Base-by-base conservation (phyloP, 92 coral and sea anemone genomes). In the Siderastrea radians region DNA sequence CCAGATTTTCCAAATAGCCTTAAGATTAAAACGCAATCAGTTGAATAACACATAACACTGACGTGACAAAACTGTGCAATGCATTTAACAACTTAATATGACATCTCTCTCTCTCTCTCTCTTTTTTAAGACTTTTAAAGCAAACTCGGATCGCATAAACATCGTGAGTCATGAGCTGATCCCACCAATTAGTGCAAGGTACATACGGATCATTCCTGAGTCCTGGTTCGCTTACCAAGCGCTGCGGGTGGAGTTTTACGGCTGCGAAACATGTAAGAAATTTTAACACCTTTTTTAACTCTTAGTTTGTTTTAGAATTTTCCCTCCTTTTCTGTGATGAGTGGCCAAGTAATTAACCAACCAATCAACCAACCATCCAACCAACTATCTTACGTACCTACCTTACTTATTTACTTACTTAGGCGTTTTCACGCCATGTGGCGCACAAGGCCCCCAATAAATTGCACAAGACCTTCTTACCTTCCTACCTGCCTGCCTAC, bases 221-320 rank as follows among this genome's bases (percentile, higher is more conserved):
- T 43, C 49, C 17, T 78, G 69, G 70, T 13, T 48, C 0, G 13
- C 2, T 51, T 8, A 62, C 49, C 26, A 46, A 46, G 82, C 82
- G 3, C n/a, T 78, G 82, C 17, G 82, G 58, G 54, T n/a, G 2
- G 82, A 78, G 51, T 77, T 77, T 44, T 77, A 77, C 54, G 81
- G 81, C 14, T 77, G 81, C 81, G 15, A 59, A 64, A 57, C 68
- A 57, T 58, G 81, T 77, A 59, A 58, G 81, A 44, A 13, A 5
- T 15, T 4, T 75, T 5, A 12, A 6, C 1, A 14, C 13, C 2
- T 57, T 2, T 13, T 14, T 7, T 46, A 6, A 10, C 80, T 13
- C 1, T 17, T 38, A 17, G 7, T 10, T 1, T 10, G 5, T 7
- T 7, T 69, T 5, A 69, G 72, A 67, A 44, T n/a, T 17, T n/a